Percentiles rank a stretch among this genome's conserved stretches.
phyloP scores from a whole-genome alignment of 2,797 vertebrate species.

The Periophthalmus magnuspinnatus region DNA sequence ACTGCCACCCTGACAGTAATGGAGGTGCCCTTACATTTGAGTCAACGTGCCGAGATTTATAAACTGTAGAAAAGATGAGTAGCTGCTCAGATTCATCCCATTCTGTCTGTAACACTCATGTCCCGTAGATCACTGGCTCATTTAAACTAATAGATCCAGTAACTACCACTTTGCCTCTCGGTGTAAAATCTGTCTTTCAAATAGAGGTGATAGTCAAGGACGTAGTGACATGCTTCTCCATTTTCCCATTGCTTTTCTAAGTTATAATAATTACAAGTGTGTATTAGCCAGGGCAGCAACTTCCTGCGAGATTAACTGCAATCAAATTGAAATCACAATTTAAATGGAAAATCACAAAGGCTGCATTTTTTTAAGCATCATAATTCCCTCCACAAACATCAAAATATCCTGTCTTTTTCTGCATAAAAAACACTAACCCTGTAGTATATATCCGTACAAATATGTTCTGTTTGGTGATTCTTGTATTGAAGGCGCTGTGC shows the following conservation, averaged over 20 bases:
- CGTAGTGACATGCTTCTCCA: constrained; percentile 59
- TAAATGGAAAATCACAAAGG: no score
- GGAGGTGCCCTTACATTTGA: background rate
- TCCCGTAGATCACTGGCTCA: constrained; percentile 2
- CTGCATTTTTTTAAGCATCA: no score
- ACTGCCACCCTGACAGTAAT: background rate
- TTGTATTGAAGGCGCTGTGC: no score
- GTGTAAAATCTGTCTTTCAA: constrained; percentile 52
- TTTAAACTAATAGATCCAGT: constrained; percentile 1
- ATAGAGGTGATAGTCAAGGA: constrained; percentile 64
- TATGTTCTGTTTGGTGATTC: no score
- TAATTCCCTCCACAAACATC: no score
- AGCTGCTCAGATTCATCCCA: constrained; percentile 1
- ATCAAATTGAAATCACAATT: no score
- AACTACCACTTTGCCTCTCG: constrained; percentile 19
- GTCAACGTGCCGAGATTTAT: background rate
- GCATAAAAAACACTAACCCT: no score
- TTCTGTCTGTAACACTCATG: background rate
- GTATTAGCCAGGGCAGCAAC: constrained; percentile 22
- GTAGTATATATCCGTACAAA: no score
- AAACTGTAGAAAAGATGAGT: background rate
- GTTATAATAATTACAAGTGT: constrained; percentile 61
- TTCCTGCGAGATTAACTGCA: constrained; percentile 4
- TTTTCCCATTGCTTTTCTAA: constrained; percentile 32
- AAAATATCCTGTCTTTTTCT: no score